Evolutionary conservation across 2,888 invertebrate genomes (phyloP), one percentile per base, ranked within the genome.

Genomic region (Drosophila hamatofila): DNA sequence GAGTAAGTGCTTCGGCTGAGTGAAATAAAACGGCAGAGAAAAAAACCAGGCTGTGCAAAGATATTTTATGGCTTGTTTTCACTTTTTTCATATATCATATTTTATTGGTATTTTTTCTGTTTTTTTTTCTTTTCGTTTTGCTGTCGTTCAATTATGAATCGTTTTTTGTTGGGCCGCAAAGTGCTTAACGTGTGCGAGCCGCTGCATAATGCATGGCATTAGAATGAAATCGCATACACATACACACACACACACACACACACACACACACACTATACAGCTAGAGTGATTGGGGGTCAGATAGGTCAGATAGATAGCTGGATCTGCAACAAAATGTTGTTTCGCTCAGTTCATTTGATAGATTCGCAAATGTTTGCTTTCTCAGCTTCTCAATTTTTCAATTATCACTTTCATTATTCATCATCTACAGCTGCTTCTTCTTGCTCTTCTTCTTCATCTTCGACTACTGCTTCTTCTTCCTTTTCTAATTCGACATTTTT

Each of bases 391-490:
- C 27, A n/a, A 48, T 48, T 48, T 27, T 18, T 21, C 9, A 51
- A 25, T 52, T 52, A 37, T 52, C 62, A 73, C 54, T 61, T 44
- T 42, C 52, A 60, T 61, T 58, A 6, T 67, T 27, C 57, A 37
- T 39, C 44, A 18, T 35, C 18, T 52, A 2, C 48, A 18, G 21
- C 33, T 9, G 9, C n/a, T 41, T 41, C 41, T 23, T 35, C 23
- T 21, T 35, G 3, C 9, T 21, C n/a, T 16, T 35, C 9, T 3
- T n/a, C 8, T 8, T 51, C 33, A 12, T 33, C 18, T 33, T 51
- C 18, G 7, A 3, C 18, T 2, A 11, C 11, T 5, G 14, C 4
- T 14, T 11, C 14, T 21, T 14, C 12, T 21, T 35, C 18, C 3
- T 52, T 16, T 35, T 37, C 23, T 37, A 23, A 52, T 54, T 54